Evolutionary conservation across 2,797 vertebrate genomes (phyloP), one percentile per base, ranked within the genome.

Genomic region (Enteromius paludinosus): DNA sequence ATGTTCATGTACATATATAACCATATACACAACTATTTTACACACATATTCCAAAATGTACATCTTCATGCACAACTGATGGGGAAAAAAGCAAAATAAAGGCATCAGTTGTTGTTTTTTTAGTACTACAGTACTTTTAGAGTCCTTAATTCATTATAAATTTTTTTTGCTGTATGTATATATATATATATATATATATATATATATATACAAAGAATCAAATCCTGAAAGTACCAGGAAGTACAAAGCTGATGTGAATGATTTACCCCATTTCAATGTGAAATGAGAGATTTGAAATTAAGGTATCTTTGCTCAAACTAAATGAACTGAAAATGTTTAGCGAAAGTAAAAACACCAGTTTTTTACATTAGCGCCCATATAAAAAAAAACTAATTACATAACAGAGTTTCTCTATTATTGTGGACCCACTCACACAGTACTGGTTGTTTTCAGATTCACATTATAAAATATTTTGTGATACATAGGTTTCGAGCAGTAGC

Each of bases 51-150:
- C 47, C 33, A 30, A 54, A 82, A 68, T 75, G 70, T 84, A 83
- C 85, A 85, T 79, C 14, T 78, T 83, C 84, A 83, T 89, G 86
- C 85, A 87, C 84, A 86, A 86, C 78, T 84, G 47, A 68, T 85
- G 38, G 41, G 76, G 30, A 65, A 25, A 64, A 45, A 79, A 64
- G 5, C 23, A 6, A 79, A 83, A 79, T 25, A 49, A 54, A 65
- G 59, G 45, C 59, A 66, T 74, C 79, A 47, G 52, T 47, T 20
- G 12, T 41, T 54, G 23, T 25, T 11, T 25, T 47, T 66, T 82
- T 73, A 68, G 49, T 79, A 84, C 69, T 52, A 83, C 66, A 84
- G 74, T 81, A 84, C 14, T 10, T 28, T 59, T 75, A 43, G 71
- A 54, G 54, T 62, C 54, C 15, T 59, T 74, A 59, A 61, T 25